Evolutionary conservation across 2,797 vertebrate species (phyloP).

Genomic region (Brotula barbata): DNA sequence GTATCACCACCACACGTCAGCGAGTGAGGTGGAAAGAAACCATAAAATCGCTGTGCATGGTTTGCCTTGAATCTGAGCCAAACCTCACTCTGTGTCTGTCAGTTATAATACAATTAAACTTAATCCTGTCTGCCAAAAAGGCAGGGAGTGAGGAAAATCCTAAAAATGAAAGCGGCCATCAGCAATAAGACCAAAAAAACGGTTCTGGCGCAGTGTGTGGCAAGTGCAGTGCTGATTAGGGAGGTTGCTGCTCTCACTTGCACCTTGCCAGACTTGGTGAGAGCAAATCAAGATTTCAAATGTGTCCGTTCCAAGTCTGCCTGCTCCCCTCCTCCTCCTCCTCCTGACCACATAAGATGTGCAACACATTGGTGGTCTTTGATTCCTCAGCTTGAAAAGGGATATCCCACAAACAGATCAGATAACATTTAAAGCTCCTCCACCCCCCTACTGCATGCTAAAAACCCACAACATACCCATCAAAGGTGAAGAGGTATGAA

Average conservation of each 20-base stretch:
- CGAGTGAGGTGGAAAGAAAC: constrained; percentile 70
- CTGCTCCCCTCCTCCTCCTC: constrained; percentile 28
- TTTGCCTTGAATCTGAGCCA: constrained; percentile 71
- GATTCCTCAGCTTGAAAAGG: constrained; percentile 63
- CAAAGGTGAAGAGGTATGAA: constrained; percentile 58
- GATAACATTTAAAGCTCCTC: constrained; percentile 49
- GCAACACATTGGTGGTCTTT: constrained; percentile 71
- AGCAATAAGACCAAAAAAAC: constrained; percentile 64
- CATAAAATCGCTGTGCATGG: constrained; percentile 67
- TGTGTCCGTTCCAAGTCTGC: constrained; percentile 52
- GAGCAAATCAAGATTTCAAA: constrained; percentile 59
- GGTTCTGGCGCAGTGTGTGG: constrained; percentile 70
- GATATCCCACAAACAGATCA: constrained; percentile 68
- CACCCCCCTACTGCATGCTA: constrained; percentile 46
- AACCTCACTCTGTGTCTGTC: constrained; percentile 72
- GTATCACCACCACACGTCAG: constrained; percentile 70
- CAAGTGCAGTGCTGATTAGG: constrained; percentile 65
- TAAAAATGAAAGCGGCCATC: constrained; percentile 45
- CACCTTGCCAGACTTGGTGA: constrained; percentile 55
- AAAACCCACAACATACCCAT: constrained; percentile 56
- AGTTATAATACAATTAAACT: constrained; percentile 76
- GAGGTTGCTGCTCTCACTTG: constrained; percentile 38
- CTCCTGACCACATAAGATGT: constrained; percentile 66
- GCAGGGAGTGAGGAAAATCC: constrained; percentile 32
- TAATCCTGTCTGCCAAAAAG: constrained; percentile 67